Evolutionary conservation across 1,140 invertebrate genomes (phyloP).

Genomic region (Centruroides vittatus): DNA sequence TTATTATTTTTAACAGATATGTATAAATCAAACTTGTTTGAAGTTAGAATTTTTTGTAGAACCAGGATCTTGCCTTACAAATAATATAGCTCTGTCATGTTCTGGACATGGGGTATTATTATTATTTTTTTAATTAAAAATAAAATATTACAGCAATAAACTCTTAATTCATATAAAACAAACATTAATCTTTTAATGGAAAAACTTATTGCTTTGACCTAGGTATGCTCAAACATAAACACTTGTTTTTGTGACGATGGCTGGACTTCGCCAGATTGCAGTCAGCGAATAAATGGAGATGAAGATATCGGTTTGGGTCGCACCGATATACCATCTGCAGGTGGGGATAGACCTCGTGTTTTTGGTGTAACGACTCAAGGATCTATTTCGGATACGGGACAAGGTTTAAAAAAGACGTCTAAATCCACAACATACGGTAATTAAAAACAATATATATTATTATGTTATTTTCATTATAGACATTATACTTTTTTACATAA

Average conservation of each 20-base stretch:
- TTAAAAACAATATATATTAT: not conserved
- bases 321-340: not conserved
- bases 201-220: no score
- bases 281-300: constrained; percentile 36
- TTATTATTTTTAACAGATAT: constrained; percentile 40
- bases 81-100: constrained; percentile 73
- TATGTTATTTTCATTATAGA: no score
- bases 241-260: constrained; percentile 78
- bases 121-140: no score
- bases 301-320: not conserved
- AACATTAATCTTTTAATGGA: no score
- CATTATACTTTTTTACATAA: not conserved
- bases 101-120: constrained; percentile 70
- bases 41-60: constrained; percentile 66
- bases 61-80: constrained; percentile 72
- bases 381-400: not conserved
- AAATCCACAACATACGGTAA: constrained; percentile 18
- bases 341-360: no score
- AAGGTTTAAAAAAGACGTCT: constrained; percentile 5
- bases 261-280: constrained; percentile 81
- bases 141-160: no score
- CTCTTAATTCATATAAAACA: no score
- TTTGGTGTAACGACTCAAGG: not conserved
- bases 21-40: constrained; percentile 81
- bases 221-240: constrained; percentile 71